A percentile compares a stretch with the other conserved stretches of the same genome.
These are phyloP conservation scores for Intellagama lesueurii DNA, from an alignment of 2,797 vertebrate species.

Conservation along the genomic window DNA sequence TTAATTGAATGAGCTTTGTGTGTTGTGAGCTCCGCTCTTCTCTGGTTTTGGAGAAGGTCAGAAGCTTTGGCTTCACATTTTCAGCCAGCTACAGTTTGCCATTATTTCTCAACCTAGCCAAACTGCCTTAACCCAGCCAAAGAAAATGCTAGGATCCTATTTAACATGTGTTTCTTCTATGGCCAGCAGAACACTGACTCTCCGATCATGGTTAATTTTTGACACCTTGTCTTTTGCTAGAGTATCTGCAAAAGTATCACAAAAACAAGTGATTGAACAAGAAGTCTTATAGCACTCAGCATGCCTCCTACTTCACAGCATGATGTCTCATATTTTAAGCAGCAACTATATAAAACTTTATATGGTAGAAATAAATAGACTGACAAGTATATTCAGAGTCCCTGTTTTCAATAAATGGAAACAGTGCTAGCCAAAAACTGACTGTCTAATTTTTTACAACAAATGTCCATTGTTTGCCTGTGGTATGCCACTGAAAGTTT, in stretches of 20 bases:
- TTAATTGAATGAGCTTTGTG: background rate
- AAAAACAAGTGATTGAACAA: constrained; percentile 32
- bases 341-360: constrained; percentile 62
- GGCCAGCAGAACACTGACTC: constrained; percentile 26
- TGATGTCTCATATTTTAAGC: constrained; percentile 47
- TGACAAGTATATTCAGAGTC: constrained; percentile 57
- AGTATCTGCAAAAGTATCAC: too few species aligned
- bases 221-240: constrained; percentile 32
- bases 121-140: background rate
- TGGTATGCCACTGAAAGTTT: constrained; percentile 82
- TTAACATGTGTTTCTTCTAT: constrained; percentile 37
- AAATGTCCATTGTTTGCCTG: constrained; percentile 78
- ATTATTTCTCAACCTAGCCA: background rate
- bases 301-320: constrained; percentile 50
- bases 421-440: constrained; percentile 69
- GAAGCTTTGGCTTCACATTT: background rate
- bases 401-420: constrained; percentile 69
- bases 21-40: too few species aligned
- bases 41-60: background rate
- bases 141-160: constrained; percentile 10
- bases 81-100: background rate
- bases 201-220: constrained; percentile 46
- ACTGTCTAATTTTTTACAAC: constrained; percentile 71
- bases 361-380: constrained; percentile 59
- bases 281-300: constrained; percentile 27